Conservation (phyloP, 2,797 vertebrate species). For the Jordanella pulchra region DNA sequence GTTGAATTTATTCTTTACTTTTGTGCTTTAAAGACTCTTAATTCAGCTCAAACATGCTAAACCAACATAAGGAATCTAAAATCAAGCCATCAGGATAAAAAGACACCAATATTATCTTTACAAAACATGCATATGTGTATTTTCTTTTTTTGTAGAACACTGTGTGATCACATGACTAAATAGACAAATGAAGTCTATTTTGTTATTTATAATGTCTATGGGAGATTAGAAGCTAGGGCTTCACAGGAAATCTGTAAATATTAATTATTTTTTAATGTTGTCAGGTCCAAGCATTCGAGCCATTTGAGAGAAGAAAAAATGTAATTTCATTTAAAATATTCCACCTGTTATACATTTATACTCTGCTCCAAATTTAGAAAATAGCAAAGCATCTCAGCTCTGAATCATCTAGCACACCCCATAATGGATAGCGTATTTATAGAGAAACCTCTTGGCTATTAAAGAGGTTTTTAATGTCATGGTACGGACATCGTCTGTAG, state of each 20-base stretch:
- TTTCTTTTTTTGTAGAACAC: neutral
- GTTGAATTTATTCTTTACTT: neutral
- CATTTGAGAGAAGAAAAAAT: neutral
- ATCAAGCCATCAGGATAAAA: neutral
- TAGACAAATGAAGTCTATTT: neutral
- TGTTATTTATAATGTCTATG: no score
- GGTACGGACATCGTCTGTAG: neutral
- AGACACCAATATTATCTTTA: neutral
- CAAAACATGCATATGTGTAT: neutral
- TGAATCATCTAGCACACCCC: no score
- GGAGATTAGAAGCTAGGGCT: neutral
- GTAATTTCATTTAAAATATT: neutral
- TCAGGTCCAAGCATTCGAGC: neutral
- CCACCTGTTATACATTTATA: slow-evolving; percentile 17
- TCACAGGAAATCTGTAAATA: neutral
- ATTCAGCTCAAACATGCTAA: neutral
- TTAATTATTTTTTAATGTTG: neutral
- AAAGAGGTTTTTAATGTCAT: slow-evolving; percentile 36
- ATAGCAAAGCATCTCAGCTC: no score
- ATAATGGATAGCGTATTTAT: no score
- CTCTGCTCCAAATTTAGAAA: no score
- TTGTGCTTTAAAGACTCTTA: neutral
- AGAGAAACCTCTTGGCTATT: no score
- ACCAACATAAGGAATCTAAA: neutral
- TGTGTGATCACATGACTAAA: neutral